phyloP scores from a whole-genome alignment of 2,113 vertebrate genomes.

The Aplodontia rufa region DNA sequence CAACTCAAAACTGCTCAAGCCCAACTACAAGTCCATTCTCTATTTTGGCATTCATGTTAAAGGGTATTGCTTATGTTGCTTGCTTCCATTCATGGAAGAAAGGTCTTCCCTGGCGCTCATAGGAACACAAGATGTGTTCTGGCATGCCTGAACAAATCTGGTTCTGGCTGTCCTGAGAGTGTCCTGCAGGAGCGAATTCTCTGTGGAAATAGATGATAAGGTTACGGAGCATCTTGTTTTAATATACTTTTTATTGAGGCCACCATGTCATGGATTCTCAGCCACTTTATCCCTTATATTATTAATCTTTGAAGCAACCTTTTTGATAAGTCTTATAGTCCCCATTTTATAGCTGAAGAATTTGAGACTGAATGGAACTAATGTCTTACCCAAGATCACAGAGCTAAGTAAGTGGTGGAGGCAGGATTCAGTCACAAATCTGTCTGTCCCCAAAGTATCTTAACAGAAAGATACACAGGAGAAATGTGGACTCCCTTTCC shows the following conservation, averaged over 20 bases:
- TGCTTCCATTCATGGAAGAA: constrained; percentile 9
- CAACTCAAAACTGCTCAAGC: neutral
- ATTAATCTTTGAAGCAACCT: neutral
- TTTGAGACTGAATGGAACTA: neutral
- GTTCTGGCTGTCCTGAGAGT: neutral
- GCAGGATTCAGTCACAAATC: neutral
- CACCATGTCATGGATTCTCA: neutral
- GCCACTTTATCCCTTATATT: constrained; percentile 20
- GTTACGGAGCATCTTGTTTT: neutral
- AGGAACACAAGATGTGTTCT: neutral
- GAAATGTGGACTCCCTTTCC: neutral
- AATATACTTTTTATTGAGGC: neutral
- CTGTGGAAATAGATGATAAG: neutral
- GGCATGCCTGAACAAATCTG: neutral
- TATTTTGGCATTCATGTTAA: constrained; percentile 41
- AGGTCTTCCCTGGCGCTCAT: neutral
- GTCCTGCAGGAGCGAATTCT: neutral
- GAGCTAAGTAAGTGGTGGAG: neutral
- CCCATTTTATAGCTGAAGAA: constrained; percentile 34
- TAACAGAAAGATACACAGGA: neutral
- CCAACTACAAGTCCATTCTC: neutral
- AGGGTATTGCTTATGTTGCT: neutral
- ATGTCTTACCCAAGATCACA: neutral
- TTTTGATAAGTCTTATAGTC: neutral
- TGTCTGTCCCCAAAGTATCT: neutral